Evolutionary conservation across 2,797 vertebrate genomes (phyloP).

Genomic region (Characodon lateralis): DNA sequence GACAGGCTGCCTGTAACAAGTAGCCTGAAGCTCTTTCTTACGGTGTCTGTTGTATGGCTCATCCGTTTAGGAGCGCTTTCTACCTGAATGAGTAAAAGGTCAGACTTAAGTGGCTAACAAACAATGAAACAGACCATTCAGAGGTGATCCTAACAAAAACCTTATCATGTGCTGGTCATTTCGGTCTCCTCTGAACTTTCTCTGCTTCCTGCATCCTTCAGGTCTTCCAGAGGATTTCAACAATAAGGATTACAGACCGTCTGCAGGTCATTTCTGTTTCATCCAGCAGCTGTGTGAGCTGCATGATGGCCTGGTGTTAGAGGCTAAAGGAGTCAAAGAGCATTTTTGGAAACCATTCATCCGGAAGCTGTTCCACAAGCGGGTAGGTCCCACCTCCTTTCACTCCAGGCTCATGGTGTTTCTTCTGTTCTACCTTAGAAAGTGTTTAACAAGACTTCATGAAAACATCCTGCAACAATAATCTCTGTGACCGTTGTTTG

Average conservation of each 20-base stretch:
- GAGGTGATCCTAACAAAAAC: too few relatives aligned
- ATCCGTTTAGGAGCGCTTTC: neutral
- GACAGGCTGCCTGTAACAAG: too few relatives aligned
- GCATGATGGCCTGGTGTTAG: constrained; percentile 91
- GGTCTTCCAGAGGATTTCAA: constrained; percentile 89
- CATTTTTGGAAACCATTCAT: constrained; percentile 98
- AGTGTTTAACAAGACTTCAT: neutral
- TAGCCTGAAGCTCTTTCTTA: neutral
- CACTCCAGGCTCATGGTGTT: too few relatives aligned
- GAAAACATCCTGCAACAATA: neutral
- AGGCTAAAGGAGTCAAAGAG: constrained; percentile 96
- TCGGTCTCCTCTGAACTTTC: neutral
- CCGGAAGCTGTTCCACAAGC: constrained; percentile 92
- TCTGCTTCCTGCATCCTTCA: constrained; percentile 54
- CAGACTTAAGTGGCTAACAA: neutral
- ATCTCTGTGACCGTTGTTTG: neutral
- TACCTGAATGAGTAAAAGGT: neutral
- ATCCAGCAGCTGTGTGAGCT: constrained; percentile 91
- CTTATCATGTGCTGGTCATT: neutral
- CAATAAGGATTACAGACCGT: constrained; percentile 86
- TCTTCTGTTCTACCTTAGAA: neutral
- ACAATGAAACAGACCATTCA: too few relatives aligned
- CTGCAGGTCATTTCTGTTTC: constrained; percentile 85
- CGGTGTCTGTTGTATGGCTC: neutral
- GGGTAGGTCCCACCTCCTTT: constrained; percentile 68